Percentiles rank a stretch among this genome's conserved stretches.
Evolutionary conservation across 2,888 invertebrate species (phyloP).

Genomic region (Exephanes ischioxanthus): DNA sequence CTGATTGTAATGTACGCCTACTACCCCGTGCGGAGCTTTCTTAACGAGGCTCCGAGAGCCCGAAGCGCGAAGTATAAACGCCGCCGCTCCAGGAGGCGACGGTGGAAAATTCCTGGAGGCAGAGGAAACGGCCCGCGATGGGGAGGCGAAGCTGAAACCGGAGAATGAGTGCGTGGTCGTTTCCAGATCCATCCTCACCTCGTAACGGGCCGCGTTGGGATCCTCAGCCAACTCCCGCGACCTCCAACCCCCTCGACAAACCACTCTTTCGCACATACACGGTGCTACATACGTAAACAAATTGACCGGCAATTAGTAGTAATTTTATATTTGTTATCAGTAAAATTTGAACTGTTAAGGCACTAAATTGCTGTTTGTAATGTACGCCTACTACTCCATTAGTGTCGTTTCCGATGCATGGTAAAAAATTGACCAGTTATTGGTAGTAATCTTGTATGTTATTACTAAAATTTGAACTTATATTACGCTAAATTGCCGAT

Average conservation of each 20-base stretch:
- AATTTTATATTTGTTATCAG: no score
- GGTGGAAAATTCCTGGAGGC: not conserved
- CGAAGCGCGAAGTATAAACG: slow-evolving; percentile 14
- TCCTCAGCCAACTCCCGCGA: not conserved
- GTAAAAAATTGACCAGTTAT: no score
- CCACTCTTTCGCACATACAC: not conserved
- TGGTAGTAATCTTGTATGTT: not conserved
- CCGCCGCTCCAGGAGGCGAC: not conserved
- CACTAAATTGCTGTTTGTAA: no score
- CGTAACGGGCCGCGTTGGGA: slow-evolving; percentile 41
- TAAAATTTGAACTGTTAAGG: no score
- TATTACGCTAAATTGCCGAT: slow-evolving; percentile 61
- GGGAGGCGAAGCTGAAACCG: slow-evolving; percentile 5
- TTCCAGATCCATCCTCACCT: slow-evolving; percentile 62
- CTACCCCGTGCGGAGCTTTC: slow-evolving; percentile 46
- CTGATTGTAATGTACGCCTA: slow-evolving; percentile 66
- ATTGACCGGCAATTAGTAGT: not conserved
- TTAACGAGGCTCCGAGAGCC: slow-evolving; percentile 56
- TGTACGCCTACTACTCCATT: no score
- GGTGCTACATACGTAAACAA: not conserved
- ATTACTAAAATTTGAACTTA: no score
- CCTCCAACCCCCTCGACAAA: not conserved
- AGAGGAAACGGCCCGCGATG: not conserved
- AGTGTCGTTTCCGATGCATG: no score
- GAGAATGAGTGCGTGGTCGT: slow-evolving; percentile 59